phyloP scores from a whole-genome alignment of 2,113 vertebrate genomes.

The Candoia aspera region DNA sequence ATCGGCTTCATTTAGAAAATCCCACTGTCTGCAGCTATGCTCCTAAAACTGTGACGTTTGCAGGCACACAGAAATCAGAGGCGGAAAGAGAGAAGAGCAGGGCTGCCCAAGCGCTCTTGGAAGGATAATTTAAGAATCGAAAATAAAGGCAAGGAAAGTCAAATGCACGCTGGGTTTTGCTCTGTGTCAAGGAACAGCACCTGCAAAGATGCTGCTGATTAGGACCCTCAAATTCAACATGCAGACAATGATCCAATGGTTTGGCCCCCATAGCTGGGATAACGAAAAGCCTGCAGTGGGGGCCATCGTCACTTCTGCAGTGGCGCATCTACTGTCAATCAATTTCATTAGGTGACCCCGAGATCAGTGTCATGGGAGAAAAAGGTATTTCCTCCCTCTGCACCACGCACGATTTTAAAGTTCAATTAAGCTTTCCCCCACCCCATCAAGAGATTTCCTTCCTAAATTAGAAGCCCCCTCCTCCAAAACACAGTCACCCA shows the following conservation, averaged over 20 bases:
- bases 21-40: too few relatives aligned
- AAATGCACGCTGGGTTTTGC: not conserved
- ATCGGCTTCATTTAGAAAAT: not conserved
- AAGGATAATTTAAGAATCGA: not conserved
- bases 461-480: not conserved
- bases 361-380: not conserved
- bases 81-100: not conserved
- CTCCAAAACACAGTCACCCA: too few relatives aligned
- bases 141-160: not conserved
- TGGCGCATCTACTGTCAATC: not conserved
- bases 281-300: not conserved
- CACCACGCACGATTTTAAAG: not conserved
- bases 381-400: not conserved
- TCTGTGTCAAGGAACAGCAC: not conserved
- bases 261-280: not conserved
- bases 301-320: not conserved
- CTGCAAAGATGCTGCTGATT: not conserved
- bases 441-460: not conserved
- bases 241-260: not conserved
- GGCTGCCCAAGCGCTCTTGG: not conserved
- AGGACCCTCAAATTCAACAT: not conserved
- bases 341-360: not conserved
- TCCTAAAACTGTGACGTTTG: not conserved
- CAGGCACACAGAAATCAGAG: not conserved
- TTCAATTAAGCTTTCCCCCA: too few relatives aligned